These are phyloP conservation scores for Drepanosiphum platanoidis DNA, from an alignment of 2,888 invertebrate genomes.

Conservation along the genomic window DNA sequence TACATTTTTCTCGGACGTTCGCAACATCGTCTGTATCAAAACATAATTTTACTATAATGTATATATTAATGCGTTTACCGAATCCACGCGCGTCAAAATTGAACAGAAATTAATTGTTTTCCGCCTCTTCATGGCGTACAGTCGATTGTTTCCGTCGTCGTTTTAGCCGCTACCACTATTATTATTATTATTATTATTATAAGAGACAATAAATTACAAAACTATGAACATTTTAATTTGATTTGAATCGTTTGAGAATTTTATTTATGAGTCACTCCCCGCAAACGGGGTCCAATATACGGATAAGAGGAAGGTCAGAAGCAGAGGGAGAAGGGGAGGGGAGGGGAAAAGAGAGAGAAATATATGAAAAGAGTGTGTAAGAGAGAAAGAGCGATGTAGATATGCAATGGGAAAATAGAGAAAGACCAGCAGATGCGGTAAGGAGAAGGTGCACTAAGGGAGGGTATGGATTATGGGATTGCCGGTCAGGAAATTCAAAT, in stretches of 20 bases:
- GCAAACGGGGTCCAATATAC: neutral
- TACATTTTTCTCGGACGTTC: neutral
- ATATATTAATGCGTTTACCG: neutral
- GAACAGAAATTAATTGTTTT: conserved; percentile 10
- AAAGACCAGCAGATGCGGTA: conserved; percentile 12
- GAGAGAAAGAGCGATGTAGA: neutral
- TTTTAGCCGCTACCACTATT: neutral
- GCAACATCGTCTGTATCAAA: no score
- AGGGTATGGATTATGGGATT: conserved; percentile 53
- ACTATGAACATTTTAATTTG: conserved; percentile 48
- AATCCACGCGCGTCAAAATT: neutral
- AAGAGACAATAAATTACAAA: conserved; percentile 21
- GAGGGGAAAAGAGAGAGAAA: no score
- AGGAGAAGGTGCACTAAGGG: neutral
- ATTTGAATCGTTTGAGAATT: conserved; percentile 48
- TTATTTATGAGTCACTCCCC: conserved; percentile 21
- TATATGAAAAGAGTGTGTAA: neutral
- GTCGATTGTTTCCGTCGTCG: conserved; percentile 10
- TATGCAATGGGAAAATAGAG: neutral
- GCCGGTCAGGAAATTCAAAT: conserved; percentile 62
- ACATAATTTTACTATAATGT: conserved; percentile 15
- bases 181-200: neutral
- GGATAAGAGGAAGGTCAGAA: neutral
- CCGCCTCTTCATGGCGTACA: neutral
- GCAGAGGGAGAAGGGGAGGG: neutral